Evolutionary conservation across 2,113 vertebrate genomes (phyloP), one percentile per base, ranked within the genome.

Genomic region (Dryoscopus gambensis): DNA sequence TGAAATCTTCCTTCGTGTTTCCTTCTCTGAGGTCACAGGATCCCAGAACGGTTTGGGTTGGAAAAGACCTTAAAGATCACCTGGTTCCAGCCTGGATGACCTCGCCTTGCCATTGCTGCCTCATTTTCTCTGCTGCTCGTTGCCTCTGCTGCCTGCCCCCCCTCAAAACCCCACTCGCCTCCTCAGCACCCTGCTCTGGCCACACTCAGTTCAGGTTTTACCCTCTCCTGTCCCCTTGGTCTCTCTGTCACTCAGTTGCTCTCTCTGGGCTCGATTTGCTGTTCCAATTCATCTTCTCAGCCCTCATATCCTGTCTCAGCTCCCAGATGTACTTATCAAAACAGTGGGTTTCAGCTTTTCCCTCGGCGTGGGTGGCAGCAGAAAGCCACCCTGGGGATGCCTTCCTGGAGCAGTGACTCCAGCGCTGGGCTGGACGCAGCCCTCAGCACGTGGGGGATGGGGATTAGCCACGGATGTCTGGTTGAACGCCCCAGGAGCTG

Each of bases 261-360:
- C 82, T 90, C 75, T 86, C 52, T 0, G 2, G 95, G 71, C 82
- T 83, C 0, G 0, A 46, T 90, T 84, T 93, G 83, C 85, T 90
- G 11, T 70, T 86, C 42, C 77, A 91, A 19, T 63, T 76, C 92
- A 57, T 94, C 79, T 70, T 92, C 93, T 86, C 93, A 95, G 75
- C 83, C 88, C 92, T 90, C 85, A 52, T 44, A 94, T 93, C 93
- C 96, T 96, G 93, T 49, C 90, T 77, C 63, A 70, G 59, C 59
- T 96, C 96, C 85, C 95, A 95, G 90, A 91, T 91, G 94, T 12
- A 10, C 75, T 96, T 95, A 87, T 31, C 86, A 84, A 96, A 96
- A 94, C 92, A 96, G 82, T 1, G 2, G 0, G 15, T 37, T 53
- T 15, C 81, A 93, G 89, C 87, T 86, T 76, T 93, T 95, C 82